These are phyloP conservation scores for Enteromius afrohamiltoni DNA, from an alignment of 2,797 vertebrate species.

Conservation along the genomic window DNA sequence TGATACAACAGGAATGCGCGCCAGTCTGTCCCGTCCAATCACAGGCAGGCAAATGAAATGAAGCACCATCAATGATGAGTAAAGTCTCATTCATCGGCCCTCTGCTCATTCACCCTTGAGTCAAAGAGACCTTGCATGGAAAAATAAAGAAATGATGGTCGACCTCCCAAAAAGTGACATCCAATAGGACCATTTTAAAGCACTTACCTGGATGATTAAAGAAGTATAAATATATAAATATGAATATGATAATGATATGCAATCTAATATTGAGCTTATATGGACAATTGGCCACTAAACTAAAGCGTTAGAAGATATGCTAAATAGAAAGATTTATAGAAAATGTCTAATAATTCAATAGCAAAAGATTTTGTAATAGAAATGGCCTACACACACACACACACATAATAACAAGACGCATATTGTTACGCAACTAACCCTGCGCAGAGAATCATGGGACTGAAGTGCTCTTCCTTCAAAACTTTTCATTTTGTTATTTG, in stretches of 20 bases:
- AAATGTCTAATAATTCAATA: neutral
- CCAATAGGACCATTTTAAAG: neutral
- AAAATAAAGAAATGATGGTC: neutral
- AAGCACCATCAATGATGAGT: conserved; percentile 55
- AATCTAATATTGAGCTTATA: too few relatives aligned
- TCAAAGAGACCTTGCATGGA: conserved; percentile 9
- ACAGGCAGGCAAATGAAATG: conserved; percentile 27
- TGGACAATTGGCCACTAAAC: too few relatives aligned
- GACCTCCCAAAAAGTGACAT: neutral
- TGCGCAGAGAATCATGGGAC: too few relatives aligned
- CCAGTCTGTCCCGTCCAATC: conserved; percentile 51
- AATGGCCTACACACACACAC: neutral
- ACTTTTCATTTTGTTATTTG: too few relatives aligned
- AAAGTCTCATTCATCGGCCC: conserved; percentile 71
- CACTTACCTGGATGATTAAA: neutral
- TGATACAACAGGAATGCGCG: conserved; percentile 69
- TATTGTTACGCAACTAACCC: too few relatives aligned
- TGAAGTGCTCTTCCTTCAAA: too few relatives aligned
- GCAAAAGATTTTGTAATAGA: neutral
- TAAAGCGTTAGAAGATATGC: neutral
- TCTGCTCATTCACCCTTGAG: conserved; percentile 29
- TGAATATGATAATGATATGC: too few relatives aligned
- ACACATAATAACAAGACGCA: too few relatives aligned
- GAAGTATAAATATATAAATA: neutral
- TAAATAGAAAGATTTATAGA: neutral